Evolutionary conservation across 2,797 vertebrate genomes (phyloP).

Genomic region (Merluccius polli): DNA sequence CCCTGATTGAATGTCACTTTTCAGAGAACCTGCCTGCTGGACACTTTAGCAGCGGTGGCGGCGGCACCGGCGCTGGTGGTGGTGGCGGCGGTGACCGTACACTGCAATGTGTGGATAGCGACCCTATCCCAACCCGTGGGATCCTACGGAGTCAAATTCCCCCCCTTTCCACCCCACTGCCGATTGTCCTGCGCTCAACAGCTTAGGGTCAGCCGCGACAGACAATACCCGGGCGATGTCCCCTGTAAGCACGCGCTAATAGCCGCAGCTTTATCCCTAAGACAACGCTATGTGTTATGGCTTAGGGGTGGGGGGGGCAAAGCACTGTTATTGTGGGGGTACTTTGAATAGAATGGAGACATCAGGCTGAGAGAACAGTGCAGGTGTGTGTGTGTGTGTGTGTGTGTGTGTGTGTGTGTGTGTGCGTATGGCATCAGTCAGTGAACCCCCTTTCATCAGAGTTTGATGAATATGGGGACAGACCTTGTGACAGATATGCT

Average conservation of each 20-base stretch:
- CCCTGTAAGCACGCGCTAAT: conserved; percentile 50
- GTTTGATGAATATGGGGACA: too few relatives aligned
- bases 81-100: conserved; percentile 8
- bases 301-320: conserved; percentile 24
- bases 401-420: not conserved
- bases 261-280: conserved; percentile 53
- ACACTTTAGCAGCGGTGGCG: not conserved
- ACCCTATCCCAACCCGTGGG: conserved; percentile 25
- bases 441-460: too few relatives aligned
- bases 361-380: conserved; percentile 29
- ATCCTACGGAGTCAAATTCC: conserved; percentile 25
- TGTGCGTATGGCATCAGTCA: too few relatives aligned
- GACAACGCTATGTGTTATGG: conserved; percentile 49
- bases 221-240: conserved; percentile 43
- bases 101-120: conserved; percentile 32
- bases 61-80: too few relatives aligned
- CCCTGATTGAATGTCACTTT: conserved; percentile 53
- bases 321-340: conserved; percentile 34
- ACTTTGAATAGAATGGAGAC: conserved; percentile 52
- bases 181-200: conserved; percentile 21
- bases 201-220: conserved; percentile 33
- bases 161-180: not conserved
- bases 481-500: too few relatives aligned
- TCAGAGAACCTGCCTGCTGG: conserved; percentile 54
- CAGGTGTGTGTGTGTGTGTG: conserved; percentile 24